These are phyloP conservation scores for Mesocentrotus franciscanus DNA, from an alignment of 53 echinoderm and acorn worm species.

Conservation along the genomic window DNA sequence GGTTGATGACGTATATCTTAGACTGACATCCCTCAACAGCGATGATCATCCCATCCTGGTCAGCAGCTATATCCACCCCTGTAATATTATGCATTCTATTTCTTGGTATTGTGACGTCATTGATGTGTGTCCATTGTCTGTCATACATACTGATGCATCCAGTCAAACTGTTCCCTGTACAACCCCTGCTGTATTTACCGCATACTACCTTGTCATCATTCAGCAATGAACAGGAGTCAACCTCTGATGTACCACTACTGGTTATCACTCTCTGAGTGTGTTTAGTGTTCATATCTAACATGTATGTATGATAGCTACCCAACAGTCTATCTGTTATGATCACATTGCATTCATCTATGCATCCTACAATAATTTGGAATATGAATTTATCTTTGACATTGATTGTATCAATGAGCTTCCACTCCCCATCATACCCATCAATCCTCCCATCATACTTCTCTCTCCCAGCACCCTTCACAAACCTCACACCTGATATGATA, in stretches of 20 bases:
- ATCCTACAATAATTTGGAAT: not conserved
- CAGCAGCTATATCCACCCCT: slow-evolving; percentile 13
- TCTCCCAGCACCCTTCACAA: not conserved
- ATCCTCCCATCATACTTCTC: slow-evolving; percentile 49
- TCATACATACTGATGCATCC: slow-evolving; percentile 45
- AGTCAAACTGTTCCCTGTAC: slow-evolving; percentile 24
- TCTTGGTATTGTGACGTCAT: slow-evolving; percentile 41
- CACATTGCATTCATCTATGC: not conserved
- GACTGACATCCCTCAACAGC: too few relatives aligned
- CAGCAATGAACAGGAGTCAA: not conserved
- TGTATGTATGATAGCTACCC: not conserved
- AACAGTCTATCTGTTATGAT: not conserved
- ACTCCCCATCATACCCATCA: slow-evolving; percentile 37
- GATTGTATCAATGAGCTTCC: slow-evolving; percentile 20
- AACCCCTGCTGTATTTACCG: not conserved
- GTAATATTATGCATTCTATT: not conserved
- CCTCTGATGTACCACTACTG: not conserved
- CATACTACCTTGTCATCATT: slow-evolving; percentile 45
- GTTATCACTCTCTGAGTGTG: not conserved
- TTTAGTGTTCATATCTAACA: not conserved
- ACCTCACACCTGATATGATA: not conserved
- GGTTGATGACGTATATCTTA: too few relatives aligned
- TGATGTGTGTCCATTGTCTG: slow-evolving; percentile 23
- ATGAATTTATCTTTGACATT: not conserved
- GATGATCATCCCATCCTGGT: slow-evolving; percentile 36